phyloP scores from a whole-genome alignment of 2,113 vertebrate genomes.

The Phrynocephalus versicolor region DNA sequence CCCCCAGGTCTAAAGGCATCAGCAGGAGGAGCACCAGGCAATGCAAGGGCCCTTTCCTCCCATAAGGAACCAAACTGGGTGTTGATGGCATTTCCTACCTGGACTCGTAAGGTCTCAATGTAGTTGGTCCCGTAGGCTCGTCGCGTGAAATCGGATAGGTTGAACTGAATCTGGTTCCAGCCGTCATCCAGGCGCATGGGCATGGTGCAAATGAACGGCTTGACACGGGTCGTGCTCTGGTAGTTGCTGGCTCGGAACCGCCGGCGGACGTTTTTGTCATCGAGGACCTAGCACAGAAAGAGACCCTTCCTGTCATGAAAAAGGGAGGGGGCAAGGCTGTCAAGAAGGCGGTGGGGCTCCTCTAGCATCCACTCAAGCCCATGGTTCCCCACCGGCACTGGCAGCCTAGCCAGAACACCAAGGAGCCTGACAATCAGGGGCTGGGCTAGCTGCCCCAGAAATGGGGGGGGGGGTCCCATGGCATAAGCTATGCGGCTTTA shows the following conservation, averaged over 20 bases:
- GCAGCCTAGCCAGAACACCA: too few species aligned
- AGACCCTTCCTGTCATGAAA: neutral
- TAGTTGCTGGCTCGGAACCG: conserved; percentile 96
- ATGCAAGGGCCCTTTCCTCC: neutral
- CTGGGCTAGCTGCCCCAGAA: too few species aligned
- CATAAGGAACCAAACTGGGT: neutral
- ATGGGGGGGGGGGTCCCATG: too few species aligned
- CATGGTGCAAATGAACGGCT: conserved; percentile 98
- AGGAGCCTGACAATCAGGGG: too few species aligned
- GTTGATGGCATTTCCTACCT: conserved; percentile 72
- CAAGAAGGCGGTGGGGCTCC: neutral
- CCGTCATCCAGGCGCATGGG: conserved; percentile 95
- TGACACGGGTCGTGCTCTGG: conserved; percentile 94
- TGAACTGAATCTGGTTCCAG: conserved; percentile 99
- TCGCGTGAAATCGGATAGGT: conserved; percentile 92
- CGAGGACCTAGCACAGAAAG: conserved; percentile 82
- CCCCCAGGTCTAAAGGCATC: too few species aligned
- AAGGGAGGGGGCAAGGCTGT: too few species aligned
- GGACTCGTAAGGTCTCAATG: conserved; percentile 92
- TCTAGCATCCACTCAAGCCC: neutral
- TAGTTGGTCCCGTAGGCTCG: conserved; percentile 96
- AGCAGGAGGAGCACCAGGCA: too few species aligned
- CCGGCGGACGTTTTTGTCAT: conserved; percentile 94
- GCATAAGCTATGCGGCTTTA: too few species aligned
- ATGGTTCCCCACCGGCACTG: too few species aligned